Percentiles rank a stretch among this genome's conserved stretches.
These are phyloP conservation scores for Meda fulgida DNA, from an alignment of 2,797 vertebrate genomes.

Conservation along the genomic window DNA sequence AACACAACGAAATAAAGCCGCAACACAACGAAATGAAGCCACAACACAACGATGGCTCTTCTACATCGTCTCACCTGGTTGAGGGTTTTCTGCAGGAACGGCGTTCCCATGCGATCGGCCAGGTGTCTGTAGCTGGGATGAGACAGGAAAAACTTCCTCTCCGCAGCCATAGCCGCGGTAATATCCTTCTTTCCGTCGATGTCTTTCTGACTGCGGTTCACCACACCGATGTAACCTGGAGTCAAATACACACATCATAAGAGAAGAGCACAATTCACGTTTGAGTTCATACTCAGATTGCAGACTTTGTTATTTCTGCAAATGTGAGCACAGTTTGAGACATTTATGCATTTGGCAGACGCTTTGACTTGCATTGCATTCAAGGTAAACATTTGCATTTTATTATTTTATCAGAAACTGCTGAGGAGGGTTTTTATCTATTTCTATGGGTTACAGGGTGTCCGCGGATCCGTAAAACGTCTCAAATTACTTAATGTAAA, in stretches of 20 bases:
- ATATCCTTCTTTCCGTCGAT: constrained; percentile 98
- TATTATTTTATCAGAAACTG: no score
- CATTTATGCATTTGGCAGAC: not conserved
- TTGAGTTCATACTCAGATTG: not conserved
- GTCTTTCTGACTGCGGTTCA: constrained; percentile 98
- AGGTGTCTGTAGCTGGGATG: constrained; percentile 94
- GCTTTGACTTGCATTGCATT: not conserved
- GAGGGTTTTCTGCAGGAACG: constrained; percentile 93
- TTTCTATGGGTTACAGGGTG: not conserved
- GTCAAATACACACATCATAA: not conserved
- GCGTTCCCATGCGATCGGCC: constrained; percentile 97
- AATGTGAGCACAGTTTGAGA: not conserved
- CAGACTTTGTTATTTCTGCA: not conserved
- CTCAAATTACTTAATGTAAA: not conserved
- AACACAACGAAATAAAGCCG: no score
- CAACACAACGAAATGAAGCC: no score
- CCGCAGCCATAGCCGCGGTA: constrained; percentile 89
- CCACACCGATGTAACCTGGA: constrained; percentile 95
- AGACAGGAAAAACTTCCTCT: constrained; percentile 96
- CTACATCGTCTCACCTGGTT: constrained; percentile 85
- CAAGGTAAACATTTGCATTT: not conserved
- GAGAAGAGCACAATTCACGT: not conserved
- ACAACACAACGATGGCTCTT: no score
- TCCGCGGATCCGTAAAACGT: not conserved
- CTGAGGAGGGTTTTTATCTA: not conserved